A percentile compares a stretch with the other conserved stretches of the same genome.
phyloP scores from a whole-genome alignment of 2,888 invertebrate genomes.

The Ernsta delagoae region DNA sequence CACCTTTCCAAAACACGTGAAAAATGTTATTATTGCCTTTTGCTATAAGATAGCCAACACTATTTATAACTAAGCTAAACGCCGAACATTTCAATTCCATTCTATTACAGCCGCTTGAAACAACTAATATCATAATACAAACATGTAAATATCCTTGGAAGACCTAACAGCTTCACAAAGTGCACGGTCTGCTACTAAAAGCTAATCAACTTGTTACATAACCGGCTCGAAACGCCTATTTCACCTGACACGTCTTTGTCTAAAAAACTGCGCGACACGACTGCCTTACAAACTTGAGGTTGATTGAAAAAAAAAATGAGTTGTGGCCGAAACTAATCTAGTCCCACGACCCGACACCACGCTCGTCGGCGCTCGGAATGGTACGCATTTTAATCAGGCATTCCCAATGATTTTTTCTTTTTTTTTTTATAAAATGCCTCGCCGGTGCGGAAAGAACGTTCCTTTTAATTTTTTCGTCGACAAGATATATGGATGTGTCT shows the following conservation, averaged over 20 bases:
- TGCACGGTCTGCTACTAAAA: background rate
- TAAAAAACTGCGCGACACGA: conserved; percentile 52
- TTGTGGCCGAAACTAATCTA: conserved; percentile 72
- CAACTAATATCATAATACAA: background rate
- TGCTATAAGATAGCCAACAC: too few relatives aligned
- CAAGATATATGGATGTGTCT: conserved; percentile 41
- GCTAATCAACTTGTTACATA: conserved; percentile 22
- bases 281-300: conserved; percentile 50
- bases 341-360: conserved; percentile 70
- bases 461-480: conserved; percentile 60
- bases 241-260: conserved; percentile 50
- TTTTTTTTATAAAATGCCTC: conserved; percentile 54
- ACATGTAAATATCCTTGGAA: background rate
- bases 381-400: conserved; percentile 77
- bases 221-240: conserved; percentile 29
- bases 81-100: background rate
- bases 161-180: background rate
- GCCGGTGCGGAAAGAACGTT: conserved; percentile 49
- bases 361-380: conserved; percentile 56
- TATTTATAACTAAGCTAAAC: too few relatives aligned
- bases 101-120: background rate
- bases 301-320: conserved; percentile 64
- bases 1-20: too few relatives aligned
- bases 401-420: conserved; percentile 61
- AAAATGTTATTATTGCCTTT: too few relatives aligned